These are phyloP conservation scores for Anhinga rufa DNA, from an alignment of 2,113 vertebrate genomes.

Conservation along the genomic window DNA sequence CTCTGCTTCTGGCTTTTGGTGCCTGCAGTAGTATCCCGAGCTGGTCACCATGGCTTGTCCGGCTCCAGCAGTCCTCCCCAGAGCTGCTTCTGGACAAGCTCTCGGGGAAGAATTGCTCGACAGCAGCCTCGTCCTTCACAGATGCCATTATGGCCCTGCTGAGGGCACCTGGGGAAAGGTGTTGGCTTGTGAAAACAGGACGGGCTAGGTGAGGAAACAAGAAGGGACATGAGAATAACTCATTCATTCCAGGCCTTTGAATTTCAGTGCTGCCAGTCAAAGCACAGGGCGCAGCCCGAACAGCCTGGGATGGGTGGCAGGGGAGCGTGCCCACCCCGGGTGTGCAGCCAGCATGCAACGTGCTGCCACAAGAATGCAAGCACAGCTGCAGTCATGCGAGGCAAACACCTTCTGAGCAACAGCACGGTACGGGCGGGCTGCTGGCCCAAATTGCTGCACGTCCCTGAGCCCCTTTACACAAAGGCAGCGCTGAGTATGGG, in stretches of 20 bases:
- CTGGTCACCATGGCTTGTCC: neutral
- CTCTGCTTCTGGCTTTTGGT: neutral
- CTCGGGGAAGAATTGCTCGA: neutral
- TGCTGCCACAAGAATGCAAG: neutral
- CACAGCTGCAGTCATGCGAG: accelerated
- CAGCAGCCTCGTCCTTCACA: neutral
- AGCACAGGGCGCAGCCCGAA: neutral
- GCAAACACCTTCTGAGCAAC: accelerated
- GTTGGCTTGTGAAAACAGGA: neutral
- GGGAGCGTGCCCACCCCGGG: accelerated
- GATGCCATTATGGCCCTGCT: neutral
- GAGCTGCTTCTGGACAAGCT: neutral
- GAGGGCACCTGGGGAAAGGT: neutral
- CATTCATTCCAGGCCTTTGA: neutral
- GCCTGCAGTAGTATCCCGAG: neutral
- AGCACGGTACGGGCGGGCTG: accelerated
- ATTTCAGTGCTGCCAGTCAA: neutral
- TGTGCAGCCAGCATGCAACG: neutral
- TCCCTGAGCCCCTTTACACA: accelerated
- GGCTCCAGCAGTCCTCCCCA: neutral
- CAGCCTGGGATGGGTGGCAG: neutral
- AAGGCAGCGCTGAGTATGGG: neutral
- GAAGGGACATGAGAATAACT: neutral
- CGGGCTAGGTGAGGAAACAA: neutral
- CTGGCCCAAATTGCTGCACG: neutral